A percentile compares a stretch with the other conserved stretches of the same genome.
Evolutionary conservation across 2,888 invertebrate species (phyloP).

Genomic region (Nemapogon koenigi): DNA sequence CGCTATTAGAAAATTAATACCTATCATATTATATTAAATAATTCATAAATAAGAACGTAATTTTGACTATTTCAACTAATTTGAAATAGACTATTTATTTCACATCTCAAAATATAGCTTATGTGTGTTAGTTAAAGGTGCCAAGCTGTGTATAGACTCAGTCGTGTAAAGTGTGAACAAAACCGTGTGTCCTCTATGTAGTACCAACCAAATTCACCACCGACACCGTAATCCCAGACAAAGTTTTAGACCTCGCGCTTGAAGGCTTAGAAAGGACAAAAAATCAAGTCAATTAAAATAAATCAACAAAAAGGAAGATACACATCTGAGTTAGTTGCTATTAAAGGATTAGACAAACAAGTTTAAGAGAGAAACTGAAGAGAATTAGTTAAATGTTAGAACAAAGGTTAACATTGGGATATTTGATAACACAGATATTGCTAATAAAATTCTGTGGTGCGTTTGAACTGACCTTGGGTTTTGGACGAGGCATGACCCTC

Average conservation of each 20-base stretch:
- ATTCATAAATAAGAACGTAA: no score
- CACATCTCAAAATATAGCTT: background rate
- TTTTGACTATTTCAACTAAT: background rate
- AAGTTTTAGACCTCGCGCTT: conserved; percentile 54
- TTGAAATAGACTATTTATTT: background rate
- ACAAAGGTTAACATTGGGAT: background rate
- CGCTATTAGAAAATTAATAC: background rate
- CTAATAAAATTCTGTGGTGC: background rate
- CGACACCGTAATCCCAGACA: conserved; percentile 59
- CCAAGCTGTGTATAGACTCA: conserved; percentile 5
- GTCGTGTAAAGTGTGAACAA: no score
- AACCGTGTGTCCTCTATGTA: conserved; percentile 14
- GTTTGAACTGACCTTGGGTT: conserved; percentile 48
- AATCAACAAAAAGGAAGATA: conserved; percentile 1
- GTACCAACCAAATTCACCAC: conserved; percentile 63
- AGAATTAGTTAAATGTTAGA: background rate
- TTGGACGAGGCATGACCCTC: conserved; percentile 39
- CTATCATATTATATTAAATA: no score
- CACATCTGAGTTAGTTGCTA: background rate
- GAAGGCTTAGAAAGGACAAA: conserved; percentile 10
- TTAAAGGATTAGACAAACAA: background rate
- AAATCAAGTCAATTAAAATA: background rate
- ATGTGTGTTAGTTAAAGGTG: no score
- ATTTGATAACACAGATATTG: background rate
- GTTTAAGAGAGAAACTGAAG: background rate